phyloP scores from a whole-genome alignment of 2,888 invertebrate species.

The Mongoloraphidia duomilia region DNA sequence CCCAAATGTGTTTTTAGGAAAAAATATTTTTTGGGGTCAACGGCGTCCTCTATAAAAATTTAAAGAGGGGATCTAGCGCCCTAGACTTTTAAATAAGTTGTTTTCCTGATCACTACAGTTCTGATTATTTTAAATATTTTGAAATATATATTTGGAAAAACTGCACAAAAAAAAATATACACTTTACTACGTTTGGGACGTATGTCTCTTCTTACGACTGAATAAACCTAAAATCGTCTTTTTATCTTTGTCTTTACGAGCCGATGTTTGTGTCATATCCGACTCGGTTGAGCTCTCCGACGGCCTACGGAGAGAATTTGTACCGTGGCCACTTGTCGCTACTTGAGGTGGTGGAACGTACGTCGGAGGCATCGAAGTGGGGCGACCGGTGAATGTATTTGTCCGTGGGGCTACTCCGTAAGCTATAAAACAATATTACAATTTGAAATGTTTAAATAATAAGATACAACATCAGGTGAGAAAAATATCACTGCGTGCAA shows the following conservation, averaged over 20 bases:
- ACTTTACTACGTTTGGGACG: constrained; percentile 34
- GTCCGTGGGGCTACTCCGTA: constrained; percentile 6
- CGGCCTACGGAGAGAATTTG: constrained; percentile 24
- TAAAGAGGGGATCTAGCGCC: no score
- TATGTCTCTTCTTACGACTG: constrained; percentile 38
- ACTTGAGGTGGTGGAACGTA: constrained; percentile 31
- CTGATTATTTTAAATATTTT: no score
- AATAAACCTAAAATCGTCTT: constrained; percentile 46
- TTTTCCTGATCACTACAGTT: no score
- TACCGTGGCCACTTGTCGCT: constrained; percentile 20
- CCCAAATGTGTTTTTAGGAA: no score
- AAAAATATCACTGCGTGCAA: no score
- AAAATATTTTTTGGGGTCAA: no score
- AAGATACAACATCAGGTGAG: no score
- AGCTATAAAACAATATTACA: background rate
- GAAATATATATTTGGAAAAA: no score
- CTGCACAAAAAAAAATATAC: no score
- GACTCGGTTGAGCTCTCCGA: constrained; percentile 29
- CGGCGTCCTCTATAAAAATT: no score
- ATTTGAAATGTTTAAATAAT: no score
- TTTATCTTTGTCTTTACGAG: constrained; percentile 40
- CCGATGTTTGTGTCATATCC: constrained; percentile 21
- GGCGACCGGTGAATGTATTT: constrained; percentile 23
- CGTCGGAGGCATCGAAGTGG: constrained; percentile 30
- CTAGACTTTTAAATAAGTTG: no score